A percentile compares a stretch with the other conserved stretches of the same genome.
Evolutionary conservation across 2,797 vertebrate genomes (phyloP).

Genomic region (Triplophysa yarkandensis): DNA sequence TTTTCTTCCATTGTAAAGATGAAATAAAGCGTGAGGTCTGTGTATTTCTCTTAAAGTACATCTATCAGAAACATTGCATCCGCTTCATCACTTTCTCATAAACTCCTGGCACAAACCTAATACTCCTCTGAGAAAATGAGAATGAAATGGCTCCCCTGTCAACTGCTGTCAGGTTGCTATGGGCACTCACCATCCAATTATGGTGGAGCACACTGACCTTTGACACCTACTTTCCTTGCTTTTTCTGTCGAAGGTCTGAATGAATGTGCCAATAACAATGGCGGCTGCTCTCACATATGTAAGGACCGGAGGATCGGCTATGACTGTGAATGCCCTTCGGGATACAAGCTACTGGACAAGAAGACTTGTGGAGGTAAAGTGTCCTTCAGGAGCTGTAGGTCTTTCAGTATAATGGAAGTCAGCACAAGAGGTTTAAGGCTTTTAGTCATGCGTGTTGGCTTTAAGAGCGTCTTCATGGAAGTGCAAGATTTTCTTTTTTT

Average conservation of each 20-base stretch:
- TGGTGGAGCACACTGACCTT: conserved; percentile 49
- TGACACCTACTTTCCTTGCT: conserved; percentile 20
- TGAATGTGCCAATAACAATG: conserved; percentile 91
- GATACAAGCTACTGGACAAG: conserved; percentile 93
- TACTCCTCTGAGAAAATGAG: conserved; percentile 30
- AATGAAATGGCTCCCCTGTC: conserved; percentile 37
- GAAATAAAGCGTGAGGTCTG: not conserved
- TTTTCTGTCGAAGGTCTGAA: conserved; percentile 80
- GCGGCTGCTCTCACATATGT: conserved; percentile 96
- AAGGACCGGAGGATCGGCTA: conserved; percentile 89
- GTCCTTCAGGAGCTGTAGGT: not conserved
- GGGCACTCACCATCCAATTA: conserved; percentile 23
- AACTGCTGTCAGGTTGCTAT: conserved; percentile 43
- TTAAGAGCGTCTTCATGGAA: not conserved
- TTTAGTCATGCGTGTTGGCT: not conserved
- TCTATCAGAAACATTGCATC: conserved; percentile 38
- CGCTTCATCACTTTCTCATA: conserved; percentile 50
- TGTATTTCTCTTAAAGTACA: conserved; percentile 15
- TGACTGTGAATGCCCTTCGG: conserved; percentile 91
- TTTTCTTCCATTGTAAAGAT: conserved; percentile 14
- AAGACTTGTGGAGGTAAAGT: conserved; percentile 96
- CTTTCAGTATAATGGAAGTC: not conserved
- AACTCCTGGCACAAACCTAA: conserved; percentile 36
- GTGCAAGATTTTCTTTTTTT: not conserved
- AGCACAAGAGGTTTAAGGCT: not conserved